A percentile compares a stretch with the other conserved stretches of the same genome.
Conservation (phyloP, 2,888 invertebrate species). For the Eugnorisma glareosa region DNA sequence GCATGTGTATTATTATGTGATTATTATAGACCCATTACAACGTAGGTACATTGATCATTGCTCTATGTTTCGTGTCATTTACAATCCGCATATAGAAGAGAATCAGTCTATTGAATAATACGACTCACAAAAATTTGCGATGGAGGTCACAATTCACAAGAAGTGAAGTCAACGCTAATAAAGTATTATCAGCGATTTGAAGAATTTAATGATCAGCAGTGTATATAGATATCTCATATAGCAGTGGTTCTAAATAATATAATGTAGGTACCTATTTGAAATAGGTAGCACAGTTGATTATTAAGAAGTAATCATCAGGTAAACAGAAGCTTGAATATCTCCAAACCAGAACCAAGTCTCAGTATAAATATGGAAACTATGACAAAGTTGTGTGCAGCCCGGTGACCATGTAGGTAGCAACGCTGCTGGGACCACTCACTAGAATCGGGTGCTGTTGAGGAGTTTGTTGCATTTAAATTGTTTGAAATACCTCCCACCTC, state of each 20-base stretch:
- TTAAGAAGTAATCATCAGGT: background rate
- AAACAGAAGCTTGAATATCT: background rate
- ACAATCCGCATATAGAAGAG: constrained; percentile 2
- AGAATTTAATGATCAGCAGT: background rate
- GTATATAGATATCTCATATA: background rate
- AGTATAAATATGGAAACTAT: no score
- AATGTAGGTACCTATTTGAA: no score
- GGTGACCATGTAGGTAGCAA: background rate
- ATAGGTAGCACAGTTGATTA: background rate
- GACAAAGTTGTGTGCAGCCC: no score
- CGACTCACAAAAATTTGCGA: background rate
- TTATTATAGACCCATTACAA: background rate
- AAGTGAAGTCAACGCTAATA: background rate
- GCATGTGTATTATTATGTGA: background rate
- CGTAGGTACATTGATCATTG: background rate
- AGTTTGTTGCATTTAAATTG: background rate
- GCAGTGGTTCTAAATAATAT: background rate
- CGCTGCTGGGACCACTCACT: background rate
- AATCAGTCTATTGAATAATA: background rate
- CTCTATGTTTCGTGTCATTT: constrained; percentile 4
- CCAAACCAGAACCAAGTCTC: background rate
- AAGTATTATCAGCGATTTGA: background rate
- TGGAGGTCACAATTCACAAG: background rate
- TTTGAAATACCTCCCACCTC: no score
- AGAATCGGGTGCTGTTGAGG: background rate